phyloP scores from a whole-genome alignment of 1,140 invertebrate genomes.

The Psilanteris sp. region DNA sequence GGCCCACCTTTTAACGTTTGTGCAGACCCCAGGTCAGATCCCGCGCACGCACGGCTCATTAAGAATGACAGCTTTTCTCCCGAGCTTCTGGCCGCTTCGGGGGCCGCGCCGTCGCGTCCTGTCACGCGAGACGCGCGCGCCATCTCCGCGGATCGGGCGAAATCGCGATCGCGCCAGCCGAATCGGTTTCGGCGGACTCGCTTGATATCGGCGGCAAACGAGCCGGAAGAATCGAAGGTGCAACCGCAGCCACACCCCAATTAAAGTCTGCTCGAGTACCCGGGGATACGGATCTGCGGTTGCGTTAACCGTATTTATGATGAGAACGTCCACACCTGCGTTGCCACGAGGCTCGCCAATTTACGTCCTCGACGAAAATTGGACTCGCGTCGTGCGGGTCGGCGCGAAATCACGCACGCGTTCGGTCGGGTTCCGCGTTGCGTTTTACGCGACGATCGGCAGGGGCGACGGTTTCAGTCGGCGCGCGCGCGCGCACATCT shows the following conservation, averaged over 20 bases:
- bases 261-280: conserved; percentile 71
- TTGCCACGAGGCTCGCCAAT: conserved; percentile 71
- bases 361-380: conserved; percentile 63
- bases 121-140: too few relatives aligned
- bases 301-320: conserved; percentile 75
- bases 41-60: conserved; percentile 72
- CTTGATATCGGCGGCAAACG: too few relatives aligned
- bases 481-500: too few relatives aligned
- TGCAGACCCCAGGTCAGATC: conserved; percentile 67
- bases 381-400: too few relatives aligned
- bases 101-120: conserved; percentile 48
- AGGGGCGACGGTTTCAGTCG: too few relatives aligned
- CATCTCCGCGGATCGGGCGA: too few relatives aligned
- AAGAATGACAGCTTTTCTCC: conserved; percentile 68
- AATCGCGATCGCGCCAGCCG: too few relatives aligned
- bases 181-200: too few relatives aligned
- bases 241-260: conserved; percentile 76
- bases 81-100: conserved; percentile 55
- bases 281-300: conserved; percentile 35
- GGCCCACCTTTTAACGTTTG: conserved; percentile 79
- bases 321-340: conserved; percentile 78
- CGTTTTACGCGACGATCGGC: too few relatives aligned
- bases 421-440: too few relatives aligned
- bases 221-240: conserved; percentile 72
- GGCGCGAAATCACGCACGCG: too few relatives aligned